Evolutionary conservation across 1,140 invertebrate species (phyloP).

Genomic region (Panulirus ornatus): DNA sequence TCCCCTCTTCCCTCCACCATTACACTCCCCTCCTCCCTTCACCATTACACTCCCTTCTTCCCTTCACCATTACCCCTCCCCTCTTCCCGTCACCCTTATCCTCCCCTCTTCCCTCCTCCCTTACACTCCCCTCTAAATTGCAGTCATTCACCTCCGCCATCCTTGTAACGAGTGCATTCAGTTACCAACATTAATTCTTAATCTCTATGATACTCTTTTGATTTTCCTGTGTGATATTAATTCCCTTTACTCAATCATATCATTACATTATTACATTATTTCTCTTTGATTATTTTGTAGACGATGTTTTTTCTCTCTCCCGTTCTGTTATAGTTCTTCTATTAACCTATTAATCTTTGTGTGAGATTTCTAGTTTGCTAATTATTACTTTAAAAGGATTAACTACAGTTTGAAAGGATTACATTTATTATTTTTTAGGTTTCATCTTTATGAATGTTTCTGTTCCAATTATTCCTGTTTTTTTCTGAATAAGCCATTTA

Average conservation of each 20-base stretch:
- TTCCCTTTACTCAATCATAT: no score
- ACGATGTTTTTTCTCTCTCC: not conserved
- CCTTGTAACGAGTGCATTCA: constrained; percentile 57
- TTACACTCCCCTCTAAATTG: constrained; percentile 43
- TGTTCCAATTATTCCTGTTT: not conserved
- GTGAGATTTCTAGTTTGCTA: not conserved
- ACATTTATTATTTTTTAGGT: not conserved
- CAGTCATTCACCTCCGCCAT: constrained; percentile 42
- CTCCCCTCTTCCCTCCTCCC: not conserved
- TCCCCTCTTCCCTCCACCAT: not conserved
- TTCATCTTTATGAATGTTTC: not conserved
- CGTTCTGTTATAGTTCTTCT: not conserved
- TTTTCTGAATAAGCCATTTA: not conserved
- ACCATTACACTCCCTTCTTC: no score
- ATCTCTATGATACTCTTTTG: constrained; percentile 30
- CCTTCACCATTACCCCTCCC: not conserved
- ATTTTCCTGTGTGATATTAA: not conserved
- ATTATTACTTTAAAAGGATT: not conserved
- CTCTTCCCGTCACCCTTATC: constrained; percentile 10
- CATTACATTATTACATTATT: no score
- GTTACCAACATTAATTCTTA: constrained; percentile 53
- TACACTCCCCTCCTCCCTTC: not conserved
- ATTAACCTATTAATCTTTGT: not conserved
- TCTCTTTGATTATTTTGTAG: no score
- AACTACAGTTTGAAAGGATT: not conserved